A percentile compares a stretch with the other conserved stretches of the same genome.
These are phyloP conservation scores for Leptinotarsa peninsularis DNA, from an alignment of 2,888 invertebrate genomes.

Conservation along the genomic window DNA sequence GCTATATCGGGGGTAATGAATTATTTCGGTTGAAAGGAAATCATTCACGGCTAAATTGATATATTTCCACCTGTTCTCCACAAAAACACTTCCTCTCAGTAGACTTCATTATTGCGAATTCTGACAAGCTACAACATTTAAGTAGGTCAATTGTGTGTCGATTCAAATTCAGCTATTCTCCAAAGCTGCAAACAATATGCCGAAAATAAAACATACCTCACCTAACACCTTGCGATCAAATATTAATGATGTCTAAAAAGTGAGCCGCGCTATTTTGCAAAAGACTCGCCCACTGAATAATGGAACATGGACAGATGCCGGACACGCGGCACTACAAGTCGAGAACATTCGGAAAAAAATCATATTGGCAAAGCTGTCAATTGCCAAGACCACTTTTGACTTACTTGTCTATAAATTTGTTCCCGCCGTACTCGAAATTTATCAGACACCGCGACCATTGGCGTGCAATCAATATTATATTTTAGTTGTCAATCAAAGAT, in stretches of 20 bases:
- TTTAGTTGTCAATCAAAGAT: no score
- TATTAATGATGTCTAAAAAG: slow-evolving; percentile 47
- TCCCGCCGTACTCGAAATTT: slow-evolving; percentile 49
- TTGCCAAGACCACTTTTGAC: slow-evolving; percentile 51
- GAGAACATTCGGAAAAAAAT: slow-evolving; percentile 49
- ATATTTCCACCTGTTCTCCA: background rate
- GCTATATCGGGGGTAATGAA: no score
- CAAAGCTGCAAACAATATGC: slow-evolving; percentile 2
- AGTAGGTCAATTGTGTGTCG: background rate
- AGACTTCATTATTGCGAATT: background rate
- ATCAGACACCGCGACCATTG: slow-evolving; percentile 20
- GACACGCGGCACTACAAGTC: slow-evolving; percentile 55
- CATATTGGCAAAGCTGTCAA: slow-evolving; percentile 55
- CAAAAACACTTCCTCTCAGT: background rate
- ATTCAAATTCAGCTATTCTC: slow-evolving; percentile 5
- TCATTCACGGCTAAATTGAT: background rate
- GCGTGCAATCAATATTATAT: slow-evolving; percentile 1
- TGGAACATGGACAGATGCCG: slow-evolving; percentile 57
- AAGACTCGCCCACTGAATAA: slow-evolving; percentile 50
- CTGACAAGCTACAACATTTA: background rate
- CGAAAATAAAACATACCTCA: slow-evolving; percentile 9
- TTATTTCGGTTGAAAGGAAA: no score
- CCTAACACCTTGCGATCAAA: slow-evolving; percentile 50
- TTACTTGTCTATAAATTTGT: slow-evolving; percentile 60
- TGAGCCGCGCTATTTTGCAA: slow-evolving; percentile 39